Conservation (phyloP, 2,888 invertebrate species). For the Drosophila multiciliata region DNA sequence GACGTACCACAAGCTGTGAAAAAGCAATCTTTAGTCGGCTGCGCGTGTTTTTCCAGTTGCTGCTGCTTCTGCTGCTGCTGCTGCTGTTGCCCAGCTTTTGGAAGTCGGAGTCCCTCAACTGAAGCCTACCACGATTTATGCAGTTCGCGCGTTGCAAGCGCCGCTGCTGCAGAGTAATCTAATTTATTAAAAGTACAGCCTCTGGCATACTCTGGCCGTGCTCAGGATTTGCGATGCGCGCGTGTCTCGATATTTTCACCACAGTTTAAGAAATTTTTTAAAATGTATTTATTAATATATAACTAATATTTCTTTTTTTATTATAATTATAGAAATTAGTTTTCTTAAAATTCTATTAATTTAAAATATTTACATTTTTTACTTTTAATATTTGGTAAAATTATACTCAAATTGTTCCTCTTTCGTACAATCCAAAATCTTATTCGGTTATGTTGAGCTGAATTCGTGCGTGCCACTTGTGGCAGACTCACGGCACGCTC, state of each 20-base stretch:
- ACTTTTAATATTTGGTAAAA: too few relatives aligned
- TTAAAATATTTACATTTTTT: too few relatives aligned
- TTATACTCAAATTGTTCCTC: neutral
- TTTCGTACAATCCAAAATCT: neutral
- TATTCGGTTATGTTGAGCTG: neutral
- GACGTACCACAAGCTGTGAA: constrained; percentile 78
- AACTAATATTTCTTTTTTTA: neutral
- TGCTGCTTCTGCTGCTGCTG: neutral
- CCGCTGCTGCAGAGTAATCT: constrained; percentile 63
- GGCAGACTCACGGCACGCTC: neutral
- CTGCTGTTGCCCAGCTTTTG: constrained; percentile 20
- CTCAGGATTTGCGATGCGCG: neutral
- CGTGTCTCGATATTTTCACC: too few relatives aligned
- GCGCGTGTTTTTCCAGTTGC: constrained; percentile 51
- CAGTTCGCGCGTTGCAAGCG: constrained; percentile 72
- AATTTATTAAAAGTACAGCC: constrained; percentile 79
- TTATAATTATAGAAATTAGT: too few relatives aligned
- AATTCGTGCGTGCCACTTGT: neutral
- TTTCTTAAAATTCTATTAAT: too few relatives aligned
- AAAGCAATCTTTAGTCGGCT: constrained; percentile 69
- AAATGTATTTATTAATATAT: neutral
- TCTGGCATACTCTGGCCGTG: constrained; percentile 21
- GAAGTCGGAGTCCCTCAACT: constrained; percentile 27
- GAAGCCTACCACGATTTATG: constrained; percentile 61
- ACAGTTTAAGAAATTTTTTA: neutral